Conservation (phyloP, 2,888 invertebrate species). For the Cephus sareptanus region DNA sequence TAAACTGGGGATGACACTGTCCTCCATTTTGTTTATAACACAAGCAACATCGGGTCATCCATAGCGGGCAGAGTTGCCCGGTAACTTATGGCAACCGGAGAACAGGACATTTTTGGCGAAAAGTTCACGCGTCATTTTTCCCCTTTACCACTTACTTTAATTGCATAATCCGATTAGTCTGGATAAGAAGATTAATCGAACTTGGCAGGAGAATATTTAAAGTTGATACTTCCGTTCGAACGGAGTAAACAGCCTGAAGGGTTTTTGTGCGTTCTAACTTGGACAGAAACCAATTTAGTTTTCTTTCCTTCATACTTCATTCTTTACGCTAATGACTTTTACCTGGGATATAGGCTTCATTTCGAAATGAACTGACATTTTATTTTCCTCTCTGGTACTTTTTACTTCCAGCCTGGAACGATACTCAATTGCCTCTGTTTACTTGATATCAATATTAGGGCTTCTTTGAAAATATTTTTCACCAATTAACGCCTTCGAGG, state of each 20-base stretch:
- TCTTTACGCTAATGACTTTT: neutral
- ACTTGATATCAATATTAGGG: neutral
- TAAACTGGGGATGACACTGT: neutral
- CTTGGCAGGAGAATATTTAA: neutral
- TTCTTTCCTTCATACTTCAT: neutral
- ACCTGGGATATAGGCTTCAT: neutral
- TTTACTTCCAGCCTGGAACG: neutral
- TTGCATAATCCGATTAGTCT: neutral
- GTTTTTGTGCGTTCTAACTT: neutral
- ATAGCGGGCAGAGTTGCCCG: neutral
- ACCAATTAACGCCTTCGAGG: too few relatives aligned
- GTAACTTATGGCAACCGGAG: neutral
- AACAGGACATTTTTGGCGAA: neutral
- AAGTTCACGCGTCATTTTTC: neutral
- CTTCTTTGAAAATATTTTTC: neutral
- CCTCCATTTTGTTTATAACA: too few relatives aligned
- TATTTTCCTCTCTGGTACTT: neutral
- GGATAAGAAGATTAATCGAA: neutral
- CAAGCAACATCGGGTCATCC: too few relatives aligned
- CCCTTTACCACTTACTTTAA: neutral
- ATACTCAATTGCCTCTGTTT: neutral
- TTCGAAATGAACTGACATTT: neutral
- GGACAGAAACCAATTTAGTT: neutral
- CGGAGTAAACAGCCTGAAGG: neutral
- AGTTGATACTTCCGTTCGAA: neutral